Percentiles rank a stretch among this genome's conserved stretches.
These are phyloP conservation scores for Lasioglossum morio DNA, from an alignment of 2,888 invertebrate species.

Conservation along the genomic window DNA sequence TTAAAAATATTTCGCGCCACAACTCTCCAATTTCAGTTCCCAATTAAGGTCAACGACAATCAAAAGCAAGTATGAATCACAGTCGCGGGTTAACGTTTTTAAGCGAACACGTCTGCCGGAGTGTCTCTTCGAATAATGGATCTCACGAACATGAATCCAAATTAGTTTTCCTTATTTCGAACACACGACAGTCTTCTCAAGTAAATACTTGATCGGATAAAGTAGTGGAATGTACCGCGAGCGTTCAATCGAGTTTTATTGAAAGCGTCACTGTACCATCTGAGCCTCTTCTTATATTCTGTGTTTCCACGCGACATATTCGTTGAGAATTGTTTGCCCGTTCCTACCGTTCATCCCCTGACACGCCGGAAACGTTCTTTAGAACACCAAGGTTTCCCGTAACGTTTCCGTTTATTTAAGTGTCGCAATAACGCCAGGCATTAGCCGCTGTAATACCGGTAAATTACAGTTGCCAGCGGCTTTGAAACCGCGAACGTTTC, in stretches of 20 bases:
- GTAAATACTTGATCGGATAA: constrained; percentile 51
- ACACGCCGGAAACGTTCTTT: neutral
- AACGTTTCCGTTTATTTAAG: constrained; percentile 30
- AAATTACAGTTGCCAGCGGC: neutral
- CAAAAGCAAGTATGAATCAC: neutral
- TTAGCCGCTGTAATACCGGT: neutral
- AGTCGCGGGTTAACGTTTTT: neutral
- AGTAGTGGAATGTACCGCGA: constrained; percentile 27
- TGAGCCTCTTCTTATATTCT: constrained; percentile 29
- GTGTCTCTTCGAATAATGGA: constrained; percentile 34
- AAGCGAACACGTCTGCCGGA: neutral
- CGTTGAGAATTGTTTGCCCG: constrained; percentile 28
- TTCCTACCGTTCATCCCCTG: neutral
- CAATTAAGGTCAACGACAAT: constrained; percentile 1
- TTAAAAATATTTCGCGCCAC: neutral
- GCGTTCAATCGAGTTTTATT: constrained; percentile 47
- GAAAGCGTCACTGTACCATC: constrained; percentile 38
- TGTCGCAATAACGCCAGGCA: neutral
- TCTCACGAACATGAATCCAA: constrained; percentile 17
- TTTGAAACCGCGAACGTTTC: neutral
- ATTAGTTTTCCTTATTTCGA: constrained; percentile 27
- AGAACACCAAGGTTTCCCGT: neutral
- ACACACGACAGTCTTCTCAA: constrained; percentile 23
- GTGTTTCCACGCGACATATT: constrained; percentile 23
- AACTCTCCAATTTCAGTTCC: neutral